Evolutionary conservation across 2,888 invertebrate species (phyloP).

Genomic region (Drosophila rellima): DNA sequence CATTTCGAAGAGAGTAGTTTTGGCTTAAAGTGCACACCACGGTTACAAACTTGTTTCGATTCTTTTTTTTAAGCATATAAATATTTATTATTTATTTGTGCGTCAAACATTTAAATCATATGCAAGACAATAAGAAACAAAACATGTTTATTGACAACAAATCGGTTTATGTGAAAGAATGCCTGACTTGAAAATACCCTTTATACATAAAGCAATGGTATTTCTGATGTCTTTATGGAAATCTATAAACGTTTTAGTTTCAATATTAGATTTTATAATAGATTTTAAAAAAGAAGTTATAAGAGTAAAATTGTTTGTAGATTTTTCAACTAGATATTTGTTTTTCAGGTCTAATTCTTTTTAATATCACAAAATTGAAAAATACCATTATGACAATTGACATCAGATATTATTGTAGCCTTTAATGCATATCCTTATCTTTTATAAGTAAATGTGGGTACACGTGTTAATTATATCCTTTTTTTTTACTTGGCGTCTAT

Average conservation of each 20-base stretch:
- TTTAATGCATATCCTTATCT: background rate
- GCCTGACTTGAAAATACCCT: background rate
- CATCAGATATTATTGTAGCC: no score
- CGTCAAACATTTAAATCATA: background rate
- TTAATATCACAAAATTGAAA: background rate
- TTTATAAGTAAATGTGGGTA: slow-evolving; percentile 1
- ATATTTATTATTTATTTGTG: background rate
- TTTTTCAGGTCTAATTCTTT: no score
- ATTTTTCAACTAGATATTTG: no score
- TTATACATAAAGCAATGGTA: background rate
- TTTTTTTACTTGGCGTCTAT: background rate
- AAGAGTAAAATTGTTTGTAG: no score
- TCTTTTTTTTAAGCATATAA: background rate
- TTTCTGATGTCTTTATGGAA: background rate
- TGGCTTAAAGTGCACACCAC: background rate
- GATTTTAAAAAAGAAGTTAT: no score
- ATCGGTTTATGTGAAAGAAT: no score
- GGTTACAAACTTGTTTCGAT: slow-evolving; percentile 22
- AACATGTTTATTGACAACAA: slow-evolving; percentile 11
- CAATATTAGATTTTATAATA: no score
- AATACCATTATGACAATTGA: background rate
- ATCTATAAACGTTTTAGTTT: no score
- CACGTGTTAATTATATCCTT: slow-evolving; percentile 70
- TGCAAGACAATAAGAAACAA: background rate
- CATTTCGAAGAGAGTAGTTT: slow-evolving; percentile 1